Percentiles rank a stretch among this genome's conserved stretches.
Evolutionary conservation across 37 sponge, comb jelly and placozoan genomes (phyloP).

Genomic region (Chondrosia reniformis): DNA sequence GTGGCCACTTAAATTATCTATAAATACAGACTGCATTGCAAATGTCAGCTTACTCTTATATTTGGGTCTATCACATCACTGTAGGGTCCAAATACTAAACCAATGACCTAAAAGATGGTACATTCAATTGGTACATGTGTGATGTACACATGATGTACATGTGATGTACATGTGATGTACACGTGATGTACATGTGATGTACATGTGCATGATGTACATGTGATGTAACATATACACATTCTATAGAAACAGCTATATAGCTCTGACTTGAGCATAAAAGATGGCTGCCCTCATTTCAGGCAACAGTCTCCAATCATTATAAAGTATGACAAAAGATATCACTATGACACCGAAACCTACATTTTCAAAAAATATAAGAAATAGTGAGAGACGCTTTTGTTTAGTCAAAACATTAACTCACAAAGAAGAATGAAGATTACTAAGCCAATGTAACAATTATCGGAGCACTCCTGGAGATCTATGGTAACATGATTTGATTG

Average conservation of each 20-base stretch:
- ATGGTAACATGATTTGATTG: slow-evolving; percentile 38
- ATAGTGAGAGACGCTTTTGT: neutral
- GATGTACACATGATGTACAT: neutral
- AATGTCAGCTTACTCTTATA: neutral
- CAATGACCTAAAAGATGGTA: slow-evolving; percentile 52
- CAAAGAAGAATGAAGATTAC: slow-evolving; percentile 45
- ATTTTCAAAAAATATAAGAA: neutral
- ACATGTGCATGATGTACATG: neutral
- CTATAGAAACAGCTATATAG: neutral
- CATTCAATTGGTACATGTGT: neutral
- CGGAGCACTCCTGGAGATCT: slow-evolving; percentile 48
- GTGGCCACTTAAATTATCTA: too few relatives aligned
- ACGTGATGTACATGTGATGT: neutral
- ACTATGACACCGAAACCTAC: neutral
- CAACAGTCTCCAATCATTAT: neutral
- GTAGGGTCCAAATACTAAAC: slow-evolving; percentile 63
- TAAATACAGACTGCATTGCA: too few relatives aligned
- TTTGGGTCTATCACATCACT: neutral
- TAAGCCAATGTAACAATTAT: slow-evolving; percentile 27
- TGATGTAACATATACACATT: neutral
- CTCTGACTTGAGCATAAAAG: slow-evolving; percentile 65
- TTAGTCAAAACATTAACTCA: slow-evolving; percentile 34
- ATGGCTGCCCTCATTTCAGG: slow-evolving; percentile 56
- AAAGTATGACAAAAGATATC: neutral
- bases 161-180: neutral